phyloP scores from a whole-genome alignment of 2,888 invertebrate species.

The Petrophora chlorosata region DNA sequence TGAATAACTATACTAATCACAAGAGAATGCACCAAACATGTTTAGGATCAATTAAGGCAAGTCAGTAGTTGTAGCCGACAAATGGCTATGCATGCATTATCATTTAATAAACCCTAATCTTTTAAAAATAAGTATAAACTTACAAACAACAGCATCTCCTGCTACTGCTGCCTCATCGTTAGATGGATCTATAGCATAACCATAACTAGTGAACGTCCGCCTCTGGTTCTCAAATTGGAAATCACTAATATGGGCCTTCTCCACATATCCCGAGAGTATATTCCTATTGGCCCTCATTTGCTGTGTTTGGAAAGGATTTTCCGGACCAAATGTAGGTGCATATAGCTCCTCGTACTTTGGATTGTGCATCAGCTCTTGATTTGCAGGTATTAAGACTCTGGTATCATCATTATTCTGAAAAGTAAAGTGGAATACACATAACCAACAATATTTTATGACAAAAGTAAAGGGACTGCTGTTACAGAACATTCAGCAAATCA shows the following conservation, averaged over 20 bases:
- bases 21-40: no score
- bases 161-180: slow-evolving; percentile 78
- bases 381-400: slow-evolving; percentile 89
- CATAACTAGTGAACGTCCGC: slow-evolving; percentile 96
- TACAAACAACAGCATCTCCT: slow-evolving; percentile 79
- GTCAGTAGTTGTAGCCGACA: no score
- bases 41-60: no score
- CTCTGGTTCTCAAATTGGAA: slow-evolving; percentile 99
- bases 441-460: no score
- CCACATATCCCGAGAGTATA: slow-evolving; percentile 96
- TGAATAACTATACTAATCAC: no score
- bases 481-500: no score
- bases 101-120: background rate
- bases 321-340: slow-evolving; percentile 95
- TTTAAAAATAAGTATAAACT: slow-evolving; percentile 32
- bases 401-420: slow-evolving; percentile 88
- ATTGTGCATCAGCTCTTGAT: slow-evolving; percentile 94
- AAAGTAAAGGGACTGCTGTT: no score
- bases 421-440: no score
- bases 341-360: slow-evolving; percentile 97
- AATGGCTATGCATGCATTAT: no score
- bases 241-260: slow-evolving; percentile 96
- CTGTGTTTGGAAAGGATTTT: slow-evolving; percentile 95
- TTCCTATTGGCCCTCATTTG: slow-evolving; percentile 95
- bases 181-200: slow-evolving; percentile 97